Conservation (phyloP, 2,113 vertebrate species). For the Lepisosteus osseus region DNA sequence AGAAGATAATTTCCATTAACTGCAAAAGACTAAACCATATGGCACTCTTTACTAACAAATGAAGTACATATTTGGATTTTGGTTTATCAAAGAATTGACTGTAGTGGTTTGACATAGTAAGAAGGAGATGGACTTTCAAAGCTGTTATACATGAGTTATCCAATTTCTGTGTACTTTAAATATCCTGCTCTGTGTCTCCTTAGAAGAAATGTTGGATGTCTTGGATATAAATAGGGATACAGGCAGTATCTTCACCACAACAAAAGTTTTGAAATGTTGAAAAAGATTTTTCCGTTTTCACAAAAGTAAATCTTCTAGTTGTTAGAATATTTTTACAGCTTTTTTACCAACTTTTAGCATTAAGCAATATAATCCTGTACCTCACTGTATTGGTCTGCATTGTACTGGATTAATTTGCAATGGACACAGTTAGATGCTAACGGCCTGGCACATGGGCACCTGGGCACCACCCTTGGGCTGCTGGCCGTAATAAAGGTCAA, state of each 20-base stretch:
- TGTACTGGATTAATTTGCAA: no score
- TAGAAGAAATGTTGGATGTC: no score
- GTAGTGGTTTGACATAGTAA: constrained; percentile 24
- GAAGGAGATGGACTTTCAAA: constrained; percentile 22
- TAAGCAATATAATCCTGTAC: no score
- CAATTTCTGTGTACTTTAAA: constrained; percentile 43
- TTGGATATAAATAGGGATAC: no score
- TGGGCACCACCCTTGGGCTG: constrained; percentile 51
- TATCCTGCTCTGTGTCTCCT: constrained; percentile 3
- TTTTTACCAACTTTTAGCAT: no score
- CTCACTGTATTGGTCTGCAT: no score
- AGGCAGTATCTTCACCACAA: no score
- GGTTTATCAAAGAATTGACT: constrained; percentile 37
- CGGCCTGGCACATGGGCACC: constrained; percentile 58
- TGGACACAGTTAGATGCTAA: constrained; percentile 4
- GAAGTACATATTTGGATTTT: constrained; percentile 46
- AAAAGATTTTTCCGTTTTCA: no score
- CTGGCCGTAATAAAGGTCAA: constrained; percentile 70
- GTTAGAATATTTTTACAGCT: no score
- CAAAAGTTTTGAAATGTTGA: no score
- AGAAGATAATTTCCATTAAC: constrained; percentile 43
- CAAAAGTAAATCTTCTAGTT: no score
- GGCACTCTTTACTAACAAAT: constrained; percentile 33
- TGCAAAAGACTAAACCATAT: constrained; percentile 52
- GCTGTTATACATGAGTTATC: constrained; percentile 31